Conservation (phyloP, 2,797 vertebrate species). For the Epinephelus coioides region DNA sequence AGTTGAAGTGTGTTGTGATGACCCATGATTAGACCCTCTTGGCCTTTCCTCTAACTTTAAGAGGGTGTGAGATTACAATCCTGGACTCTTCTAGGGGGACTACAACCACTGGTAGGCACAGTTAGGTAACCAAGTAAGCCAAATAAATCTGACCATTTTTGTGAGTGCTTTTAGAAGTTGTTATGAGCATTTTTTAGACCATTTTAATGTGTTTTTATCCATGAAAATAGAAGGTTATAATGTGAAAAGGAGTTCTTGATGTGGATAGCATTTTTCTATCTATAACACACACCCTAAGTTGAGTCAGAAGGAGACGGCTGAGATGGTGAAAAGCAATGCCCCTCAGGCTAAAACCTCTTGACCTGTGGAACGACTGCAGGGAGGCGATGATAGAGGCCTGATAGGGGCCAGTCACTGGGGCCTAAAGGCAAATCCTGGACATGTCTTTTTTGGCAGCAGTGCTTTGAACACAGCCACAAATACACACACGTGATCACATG, state of each 20-base stretch:
- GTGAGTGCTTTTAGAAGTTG: not conserved
- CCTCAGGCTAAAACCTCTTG: constrained; percentile 75
- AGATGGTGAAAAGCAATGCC: constrained; percentile 68
- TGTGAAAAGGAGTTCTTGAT: not conserved
- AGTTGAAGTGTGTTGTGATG: constrained; percentile 74
- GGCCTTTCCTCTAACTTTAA: constrained; percentile 59
- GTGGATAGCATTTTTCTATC: constrained; percentile 9
- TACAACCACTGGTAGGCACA: not conserved
- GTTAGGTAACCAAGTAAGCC: not conserved
- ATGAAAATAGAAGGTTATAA: not conserved
- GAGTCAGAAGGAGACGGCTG: constrained; percentile 25
- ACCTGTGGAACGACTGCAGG: constrained; percentile 75
- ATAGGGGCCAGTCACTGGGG: constrained; percentile 74
- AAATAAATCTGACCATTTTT: not conserved
- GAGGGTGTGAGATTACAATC: constrained; percentile 47
- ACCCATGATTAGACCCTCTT: constrained; percentile 69
- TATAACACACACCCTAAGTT: constrained; percentile 10
- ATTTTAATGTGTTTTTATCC: not conserved
- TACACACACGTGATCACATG: constrained; percentile 24
- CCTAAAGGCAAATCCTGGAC: constrained; percentile 87
- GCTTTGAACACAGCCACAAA: constrained; percentile 78
- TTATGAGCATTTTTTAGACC: not conserved
- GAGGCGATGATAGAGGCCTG: constrained; percentile 75
- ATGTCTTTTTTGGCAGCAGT: constrained; percentile 86
- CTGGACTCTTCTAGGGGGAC: not conserved